A percentile compares a stretch with the other conserved stretches of the same genome.
phyloP scores from a whole-genome alignment of 2,888 invertebrate species.

The Iphiclides podalirius region DNA sequence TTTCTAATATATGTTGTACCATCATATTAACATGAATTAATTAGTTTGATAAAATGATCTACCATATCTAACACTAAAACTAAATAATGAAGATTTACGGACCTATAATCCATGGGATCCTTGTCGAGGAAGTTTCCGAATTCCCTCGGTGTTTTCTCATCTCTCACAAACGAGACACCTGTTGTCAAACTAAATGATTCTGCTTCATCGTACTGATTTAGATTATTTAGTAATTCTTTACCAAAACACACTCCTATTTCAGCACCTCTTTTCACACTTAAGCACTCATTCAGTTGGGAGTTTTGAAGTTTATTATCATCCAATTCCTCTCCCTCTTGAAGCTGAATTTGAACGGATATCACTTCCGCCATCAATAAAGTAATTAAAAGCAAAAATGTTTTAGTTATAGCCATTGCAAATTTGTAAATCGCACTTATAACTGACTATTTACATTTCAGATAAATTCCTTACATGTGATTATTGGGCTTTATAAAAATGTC shows the following conservation, averaged over 20 bases:
- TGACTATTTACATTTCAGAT: slow-evolving; percentile 24
- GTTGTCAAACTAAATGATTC: slow-evolving; percentile 84
- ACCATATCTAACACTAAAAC: too few species aligned
- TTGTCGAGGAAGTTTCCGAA: slow-evolving; percentile 84
- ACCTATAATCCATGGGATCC: slow-evolving; percentile 87
- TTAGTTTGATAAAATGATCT: too few species aligned
- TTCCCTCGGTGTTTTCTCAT: slow-evolving; percentile 83
- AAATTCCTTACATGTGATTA: not conserved
- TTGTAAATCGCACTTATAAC: not conserved
- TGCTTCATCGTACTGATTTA: slow-evolving; percentile 83
- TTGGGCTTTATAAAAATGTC: not conserved
- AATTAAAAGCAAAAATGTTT: slow-evolving; percentile 18
- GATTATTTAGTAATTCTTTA: slow-evolving; percentile 82
- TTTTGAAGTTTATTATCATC: slow-evolving; percentile 54
- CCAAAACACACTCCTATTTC: slow-evolving; percentile 84
- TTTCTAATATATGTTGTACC: too few species aligned
- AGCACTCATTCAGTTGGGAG: slow-evolving; percentile 63
- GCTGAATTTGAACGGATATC: slow-evolving; percentile 55
- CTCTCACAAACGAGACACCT: slow-evolving; percentile 82
- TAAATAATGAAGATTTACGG: not conserved
- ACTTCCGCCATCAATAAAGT: slow-evolving; percentile 46
- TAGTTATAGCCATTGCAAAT: slow-evolving; percentile 4
- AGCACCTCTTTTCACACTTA: slow-evolving; percentile 56
- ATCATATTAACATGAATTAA: too few species aligned
- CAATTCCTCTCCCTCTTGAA: slow-evolving; percentile 62